Base-by-base conservation (phyloP, 1,140 invertebrate genomes). In the Drosophila rufa region DNA sequence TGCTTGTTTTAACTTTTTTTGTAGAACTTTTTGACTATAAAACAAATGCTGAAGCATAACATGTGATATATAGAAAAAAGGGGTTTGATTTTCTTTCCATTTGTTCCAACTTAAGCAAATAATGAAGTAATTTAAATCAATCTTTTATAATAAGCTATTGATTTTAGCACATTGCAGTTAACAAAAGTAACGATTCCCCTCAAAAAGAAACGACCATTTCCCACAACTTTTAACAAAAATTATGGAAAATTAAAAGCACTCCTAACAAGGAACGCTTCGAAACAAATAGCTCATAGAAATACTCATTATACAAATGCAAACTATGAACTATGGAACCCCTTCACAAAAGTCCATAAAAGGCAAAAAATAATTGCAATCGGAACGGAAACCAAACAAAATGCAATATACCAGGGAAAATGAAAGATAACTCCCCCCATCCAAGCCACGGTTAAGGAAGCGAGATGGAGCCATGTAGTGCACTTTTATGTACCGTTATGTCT, bases 401-500 rank as follows among this genome's bases (percentile, higher is more conserved):
- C 43, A 19, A 46, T 71, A 25, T 25, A 4, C 36, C 8, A 15
- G 8, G 19, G 36, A 25, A 22, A 56, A 36, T 43, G 30, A 59
- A 55, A 73, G 57, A 69, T 48, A 50, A 19, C 27, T 45, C 38
- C 42, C 38, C 14, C 36, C 51, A 11, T 8, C 25, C 11, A 12
- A 15, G 6, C 33, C 9, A 22, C 12, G 2, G 55, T 27, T 51
- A 42, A 15, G 1, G 15, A 14, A 42, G 14, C 4, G 40, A 27
- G 58, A 61, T 51, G 19, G 50, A 42, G 36, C 11, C 15, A 51
- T 55, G 33, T 22, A 45, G 47, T 82, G 50, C 48, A 77, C 3
- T 68, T 74, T 51, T 80, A 75, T 83, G 59, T 71, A 68, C 69
- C 42, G 74, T 66, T 78, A 69, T 69, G 60, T 53, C 48, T 80